Evolutionary conservation across 2,113 vertebrate species (phyloP).

Genomic region (Cinclus cinclus): DNA sequence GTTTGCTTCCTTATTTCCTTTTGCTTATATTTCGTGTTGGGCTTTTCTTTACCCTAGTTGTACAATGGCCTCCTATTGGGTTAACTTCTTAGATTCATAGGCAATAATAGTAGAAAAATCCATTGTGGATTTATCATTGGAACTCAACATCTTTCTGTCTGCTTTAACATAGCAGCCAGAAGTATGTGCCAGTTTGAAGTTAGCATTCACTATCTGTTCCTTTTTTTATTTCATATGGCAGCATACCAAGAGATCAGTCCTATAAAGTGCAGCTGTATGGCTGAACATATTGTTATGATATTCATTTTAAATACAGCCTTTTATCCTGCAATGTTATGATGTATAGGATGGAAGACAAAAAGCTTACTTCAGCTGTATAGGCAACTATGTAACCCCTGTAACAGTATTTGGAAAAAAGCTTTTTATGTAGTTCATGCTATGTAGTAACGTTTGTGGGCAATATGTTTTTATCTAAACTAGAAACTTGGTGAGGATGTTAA

Average conservation of each 20-base stretch:
- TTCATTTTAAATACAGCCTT: slow-evolving; percentile 39
- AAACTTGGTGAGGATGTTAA: neutral
- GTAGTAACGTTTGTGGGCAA: neutral
- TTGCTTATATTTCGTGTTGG: slow-evolving; percentile 62
- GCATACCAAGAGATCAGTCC: neutral
- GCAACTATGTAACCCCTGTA: neutral
- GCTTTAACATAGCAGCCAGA: neutral
- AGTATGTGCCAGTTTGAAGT: neutral
- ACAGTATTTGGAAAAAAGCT: neutral
- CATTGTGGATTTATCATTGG: neutral
- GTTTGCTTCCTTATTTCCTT: slow-evolving; percentile 63
- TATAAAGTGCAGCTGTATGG: neutral
- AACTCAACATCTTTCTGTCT: neutral
- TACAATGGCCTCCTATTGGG: slow-evolving; percentile 59
- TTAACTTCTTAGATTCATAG: slow-evolving; percentile 38
- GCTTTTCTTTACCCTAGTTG: slow-evolving; percentile 62
- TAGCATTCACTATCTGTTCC: neutral
- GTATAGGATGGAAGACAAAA: neutral
- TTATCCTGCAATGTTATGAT: neutral
- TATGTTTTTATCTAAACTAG: neutral
- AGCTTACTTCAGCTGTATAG: neutral
- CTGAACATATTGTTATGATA: neutral
- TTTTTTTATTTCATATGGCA: neutral
- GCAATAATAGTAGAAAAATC: slow-evolving; percentile 4
- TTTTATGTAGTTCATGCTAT: neutral